Base-by-base conservation (phyloP, 1,140 invertebrate species). In the Pseudomyrmex sp. region DNA sequence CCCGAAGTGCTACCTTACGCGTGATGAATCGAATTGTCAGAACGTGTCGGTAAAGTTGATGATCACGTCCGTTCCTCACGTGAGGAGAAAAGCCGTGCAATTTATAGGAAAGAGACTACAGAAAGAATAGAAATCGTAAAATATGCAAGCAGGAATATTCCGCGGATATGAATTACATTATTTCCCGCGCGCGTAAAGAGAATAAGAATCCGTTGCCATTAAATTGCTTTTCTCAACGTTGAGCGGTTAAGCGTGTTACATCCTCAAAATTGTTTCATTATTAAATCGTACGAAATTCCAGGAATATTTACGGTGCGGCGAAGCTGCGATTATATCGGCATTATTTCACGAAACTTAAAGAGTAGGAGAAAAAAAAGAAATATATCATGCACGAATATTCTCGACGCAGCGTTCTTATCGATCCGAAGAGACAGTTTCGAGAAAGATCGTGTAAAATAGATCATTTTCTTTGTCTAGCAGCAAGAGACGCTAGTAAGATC, bases 1-100 rank as follows among this genome's bases (percentile, higher is more conserved):
- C 58, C 58, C 63, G 73, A 75, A 75, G 73, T 75, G 73, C 73
- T 63, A 75, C 73, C 73, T 75, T 75, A 75, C 23, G 35, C 35
- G 59, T 63, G 72, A 75, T 75, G 59, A 75, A 75, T 75, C 62
- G 73, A 2, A 10, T 61, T 63, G 44, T 48, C 73, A 26, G 63
- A 44, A 75, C 63, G 63, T 23, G 63, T 63, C 48, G 58, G 58
- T 63, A 63, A 75, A 26, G 44, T 63, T 26, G 1, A 9, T 20
- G 1, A 9, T 20, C 72, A 63, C 15, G 44, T 63, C 15, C 10
- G 5, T 35, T 50, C 20, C 23, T 63, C n/a, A 18, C 5, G 58
- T 8, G 44, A 63, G 44, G 26, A 50, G 15, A 50, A 46, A 20
- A 63, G 59, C 63, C 48, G 26, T 48, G 15, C 50, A 13, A 52